These are phyloP conservation scores for Pristionchus fissidentatus DNA, from an alignment of 2,888 invertebrate genomes.

Conservation along the genomic window DNA sequence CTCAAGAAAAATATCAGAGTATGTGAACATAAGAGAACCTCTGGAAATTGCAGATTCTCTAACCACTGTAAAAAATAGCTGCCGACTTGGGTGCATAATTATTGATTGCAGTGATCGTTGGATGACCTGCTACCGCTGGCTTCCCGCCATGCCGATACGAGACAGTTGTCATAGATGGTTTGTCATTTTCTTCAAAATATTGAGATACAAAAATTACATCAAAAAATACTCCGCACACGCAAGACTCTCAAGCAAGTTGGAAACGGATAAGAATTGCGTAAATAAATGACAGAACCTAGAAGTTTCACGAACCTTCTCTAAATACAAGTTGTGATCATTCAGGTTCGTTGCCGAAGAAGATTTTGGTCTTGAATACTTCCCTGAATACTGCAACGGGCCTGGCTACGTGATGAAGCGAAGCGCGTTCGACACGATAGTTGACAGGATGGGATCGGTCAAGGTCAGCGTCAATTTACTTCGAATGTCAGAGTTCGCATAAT, in stretches of 20 bases:
- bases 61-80: no score
- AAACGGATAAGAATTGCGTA: no score
- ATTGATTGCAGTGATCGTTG: neutral
- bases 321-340: no score
- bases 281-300: no score
- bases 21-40: no score
- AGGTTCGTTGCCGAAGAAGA: constrained; percentile 31
- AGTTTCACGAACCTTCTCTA: no score
- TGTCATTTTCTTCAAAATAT: neutral
- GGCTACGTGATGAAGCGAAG: constrained; percentile 26
- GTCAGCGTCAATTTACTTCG: neutral
- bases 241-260: no score
- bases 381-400: constrained; percentile 32
- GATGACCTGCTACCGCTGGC: neutral
- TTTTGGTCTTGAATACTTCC: neutral
- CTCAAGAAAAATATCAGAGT: no score
- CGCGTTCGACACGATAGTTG: constrained; percentile 4
- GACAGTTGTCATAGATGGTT: neutral
- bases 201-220: no score
- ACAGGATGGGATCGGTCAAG: neutral
- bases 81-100: no score
- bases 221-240: neutral
- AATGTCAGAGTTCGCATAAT: neutral
- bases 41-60: no score
- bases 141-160: neutral